These are phyloP conservation scores for Coregonus sp. DNA, from an alignment of 2,797 vertebrate genomes.

Conservation along the genomic window DNA sequence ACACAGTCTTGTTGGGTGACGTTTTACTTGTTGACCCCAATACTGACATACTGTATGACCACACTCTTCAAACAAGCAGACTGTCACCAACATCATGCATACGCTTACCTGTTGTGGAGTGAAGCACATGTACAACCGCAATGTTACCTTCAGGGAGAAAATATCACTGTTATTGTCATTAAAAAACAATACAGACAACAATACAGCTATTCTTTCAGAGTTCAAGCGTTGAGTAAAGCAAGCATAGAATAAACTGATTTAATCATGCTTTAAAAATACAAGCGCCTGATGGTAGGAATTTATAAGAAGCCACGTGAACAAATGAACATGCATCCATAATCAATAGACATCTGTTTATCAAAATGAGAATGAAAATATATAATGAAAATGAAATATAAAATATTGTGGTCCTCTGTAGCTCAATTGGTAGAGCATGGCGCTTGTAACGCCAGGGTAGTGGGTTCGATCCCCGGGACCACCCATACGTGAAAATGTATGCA, in stretches of 20 bases:
- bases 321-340: background rate
- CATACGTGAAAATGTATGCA: too few relatives aligned
- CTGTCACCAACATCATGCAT: background rate
- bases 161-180: conserved; percentile 9
- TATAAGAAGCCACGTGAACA: background rate
- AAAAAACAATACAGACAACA: conserved; percentile 2
- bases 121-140: conserved; percentile 74
- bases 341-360: background rate
- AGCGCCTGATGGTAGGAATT: background rate
- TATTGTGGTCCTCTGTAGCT: too few relatives aligned
- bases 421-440: too few relatives aligned
- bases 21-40: background rate
- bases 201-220: background rate
- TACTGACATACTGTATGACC: background rate
- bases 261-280: background rate
- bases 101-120: conserved; percentile 65
- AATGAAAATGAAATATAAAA: background rate
- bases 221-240: background rate
- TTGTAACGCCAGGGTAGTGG: too few relatives aligned
- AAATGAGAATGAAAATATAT: background rate
- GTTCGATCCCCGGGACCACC: too few relatives aligned
- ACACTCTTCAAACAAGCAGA: conserved; percentile 6
- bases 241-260: background rate
- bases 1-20: background rate
- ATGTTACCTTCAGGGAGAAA: conserved; percentile 60